Evolutionary conservation across 1,140 invertebrate genomes (phyloP).

Genomic region (Cydia fagiglandana): DNA sequence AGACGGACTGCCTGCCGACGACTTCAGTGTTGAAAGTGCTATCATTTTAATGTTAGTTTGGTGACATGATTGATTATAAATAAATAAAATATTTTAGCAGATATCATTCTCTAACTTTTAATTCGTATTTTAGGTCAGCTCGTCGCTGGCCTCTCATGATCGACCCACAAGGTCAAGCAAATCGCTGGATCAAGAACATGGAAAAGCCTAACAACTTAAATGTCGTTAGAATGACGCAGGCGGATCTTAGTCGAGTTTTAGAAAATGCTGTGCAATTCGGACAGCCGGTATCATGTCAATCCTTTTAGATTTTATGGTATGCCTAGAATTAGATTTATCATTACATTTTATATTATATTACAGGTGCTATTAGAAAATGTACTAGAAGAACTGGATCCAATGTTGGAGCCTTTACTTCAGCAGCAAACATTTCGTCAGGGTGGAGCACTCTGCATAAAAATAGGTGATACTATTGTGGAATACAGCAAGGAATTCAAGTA

Average conservation of each 20-base stretch:
- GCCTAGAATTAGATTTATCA: neutral
- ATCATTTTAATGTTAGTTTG: constrained; percentile 89
- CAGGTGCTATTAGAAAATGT: constrained; percentile 92
- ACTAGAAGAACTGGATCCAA: constrained; percentile 92
- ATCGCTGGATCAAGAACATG: constrained; percentile 97
- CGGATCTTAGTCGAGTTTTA: constrained; percentile 91
- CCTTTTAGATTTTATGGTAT: neutral
- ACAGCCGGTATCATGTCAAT: constrained; percentile 81
- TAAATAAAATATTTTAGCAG: neutral
- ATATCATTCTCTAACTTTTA: neutral
- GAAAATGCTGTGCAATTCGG: constrained; percentile 97
- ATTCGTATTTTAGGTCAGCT: constrained; percentile 81
- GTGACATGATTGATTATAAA: too few species aligned
- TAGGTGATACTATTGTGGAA: constrained; percentile 90
- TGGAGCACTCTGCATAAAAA: constrained; percentile 88
- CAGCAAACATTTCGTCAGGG: constrained; percentile 96
- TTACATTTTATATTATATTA: constrained; percentile 38
- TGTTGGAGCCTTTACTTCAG: constrained; percentile 91
- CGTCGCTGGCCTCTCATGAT: constrained; percentile 95
- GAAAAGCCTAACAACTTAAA: constrained; percentile 92
- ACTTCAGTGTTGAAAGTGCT: constrained; percentile 95
- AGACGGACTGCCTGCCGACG: constrained; percentile 91
- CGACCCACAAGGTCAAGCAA: constrained; percentile 96
- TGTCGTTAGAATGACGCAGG: constrained; percentile 89
- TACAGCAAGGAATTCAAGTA: constrained; percentile 93